phyloP scores from a whole-genome alignment of 1,140 invertebrate species.

The Sitophilus oryzae region DNA sequence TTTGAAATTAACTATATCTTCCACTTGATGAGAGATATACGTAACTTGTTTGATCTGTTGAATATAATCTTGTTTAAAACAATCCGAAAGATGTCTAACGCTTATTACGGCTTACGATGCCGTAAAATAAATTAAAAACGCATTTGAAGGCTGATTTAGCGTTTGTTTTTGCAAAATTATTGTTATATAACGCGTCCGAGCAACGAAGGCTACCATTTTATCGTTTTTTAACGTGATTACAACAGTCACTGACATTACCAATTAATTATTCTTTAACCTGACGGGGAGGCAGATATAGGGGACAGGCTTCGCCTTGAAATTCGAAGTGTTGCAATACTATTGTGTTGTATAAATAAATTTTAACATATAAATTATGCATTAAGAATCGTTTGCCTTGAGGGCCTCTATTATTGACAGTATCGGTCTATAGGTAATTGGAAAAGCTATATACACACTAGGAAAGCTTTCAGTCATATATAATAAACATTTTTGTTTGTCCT shows the following conservation, averaged over 20 bases:
- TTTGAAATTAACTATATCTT: too few species aligned
- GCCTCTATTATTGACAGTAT: conserved; percentile 1
- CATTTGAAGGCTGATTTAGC: background rate
- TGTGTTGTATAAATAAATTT: conserved; percentile 14
- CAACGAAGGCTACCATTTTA: conserved; percentile 7
- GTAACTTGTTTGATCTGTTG: too few species aligned
- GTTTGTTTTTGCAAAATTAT: conserved; percentile 6
- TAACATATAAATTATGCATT: conserved; percentile 18
- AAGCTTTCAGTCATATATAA: too few species aligned
- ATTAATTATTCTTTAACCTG: conserved; percentile 10
- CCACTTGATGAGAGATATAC: too few species aligned
- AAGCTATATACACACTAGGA: too few species aligned
- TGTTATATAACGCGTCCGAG: conserved; percentile 12
- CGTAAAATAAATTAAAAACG: background rate
- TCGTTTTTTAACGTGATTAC: conserved; percentile 8
- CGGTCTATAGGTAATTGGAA: background rate
- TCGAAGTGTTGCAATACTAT: conserved; percentile 16
- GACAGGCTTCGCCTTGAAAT: conserved; percentile 17
- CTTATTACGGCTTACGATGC: background rate
- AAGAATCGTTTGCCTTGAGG: conserved; percentile 18
- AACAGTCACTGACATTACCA: conserved; percentile 15
- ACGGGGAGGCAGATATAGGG: conserved; percentile 5
- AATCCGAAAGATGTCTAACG: too few species aligned
- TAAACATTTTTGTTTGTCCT: too few species aligned
- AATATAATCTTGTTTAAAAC: too few species aligned